phyloP scores from a whole-genome alignment of 2,888 invertebrate species.

The Chromoteleia sp. region DNA sequence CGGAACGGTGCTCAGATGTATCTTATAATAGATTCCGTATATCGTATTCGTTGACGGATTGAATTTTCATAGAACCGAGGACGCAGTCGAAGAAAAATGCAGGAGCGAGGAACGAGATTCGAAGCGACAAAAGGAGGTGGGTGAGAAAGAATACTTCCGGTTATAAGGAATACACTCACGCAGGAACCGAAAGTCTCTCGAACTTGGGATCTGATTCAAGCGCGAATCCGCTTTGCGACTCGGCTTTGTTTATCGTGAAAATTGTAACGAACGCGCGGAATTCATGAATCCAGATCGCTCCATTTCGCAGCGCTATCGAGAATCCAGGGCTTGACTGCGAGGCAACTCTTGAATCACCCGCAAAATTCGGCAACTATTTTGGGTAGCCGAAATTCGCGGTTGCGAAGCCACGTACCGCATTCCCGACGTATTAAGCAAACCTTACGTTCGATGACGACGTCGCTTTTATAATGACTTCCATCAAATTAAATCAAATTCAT shows the following conservation, averaged over 20 bases:
- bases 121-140: slow-evolving; percentile 45
- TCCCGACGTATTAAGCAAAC: background rate
- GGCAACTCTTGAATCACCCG: background rate
- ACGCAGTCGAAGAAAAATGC: slow-evolving; percentile 44
- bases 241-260: slow-evolving; percentile 12
- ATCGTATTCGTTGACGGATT: slow-evolving; percentile 56
- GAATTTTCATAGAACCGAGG: slow-evolving; percentile 63
- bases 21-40: slow-evolving; percentile 51
- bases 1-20: slow-evolving; percentile 18
- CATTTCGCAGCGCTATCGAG: background rate
- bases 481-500: too few species aligned
- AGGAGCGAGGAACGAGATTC: slow-evolving; percentile 44
- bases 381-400: background rate
- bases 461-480: too few species aligned
- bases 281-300: slow-evolving; percentile 16
- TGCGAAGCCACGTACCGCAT: background rate
- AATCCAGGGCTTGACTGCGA: background rate
- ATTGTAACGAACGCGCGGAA: slow-evolving; percentile 5
- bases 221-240: slow-evolving; percentile 18
- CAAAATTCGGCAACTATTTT: background rate
- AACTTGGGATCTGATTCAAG: slow-evolving; percentile 27
- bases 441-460: background rate
- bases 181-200: slow-evolving; percentile 21
- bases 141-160: slow-evolving; percentile 1
- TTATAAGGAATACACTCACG: slow-evolving; percentile 53